Base-by-base conservation (phyloP, 2,888 invertebrate species). In the Criorhina ranunculi region DNA sequence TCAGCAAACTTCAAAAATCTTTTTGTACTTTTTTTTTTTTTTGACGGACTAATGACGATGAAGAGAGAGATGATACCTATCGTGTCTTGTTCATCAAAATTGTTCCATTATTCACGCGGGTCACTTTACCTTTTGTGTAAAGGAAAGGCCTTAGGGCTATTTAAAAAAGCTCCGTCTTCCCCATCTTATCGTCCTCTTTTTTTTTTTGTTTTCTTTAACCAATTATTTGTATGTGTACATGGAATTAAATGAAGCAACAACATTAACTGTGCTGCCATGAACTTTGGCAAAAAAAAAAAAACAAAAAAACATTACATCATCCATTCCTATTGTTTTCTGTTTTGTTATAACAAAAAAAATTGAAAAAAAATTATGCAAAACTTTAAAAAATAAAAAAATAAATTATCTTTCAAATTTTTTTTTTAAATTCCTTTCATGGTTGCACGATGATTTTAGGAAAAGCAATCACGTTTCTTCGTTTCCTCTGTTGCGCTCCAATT, bases 401-500 rank as follows among this genome's bases (percentile, higher is more conserved):
- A 24, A 42, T 12, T 59, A 37, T 59, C 12, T 64, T 33, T 44
- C 6, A 9, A 0, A 8, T 8, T 40, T 33, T n/a, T 46, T 49
- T 44, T 59, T 55, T 19, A 19, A 15, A 15, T 59, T 59, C 19
- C 40, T 42, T 66, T 40, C 11, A 46, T 64, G 35, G 35, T 19
- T 57, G 17, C 33, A 29, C 12, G 11, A 4, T n/a, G 42, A 66
- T 73, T 67, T 67, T 53, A 24, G 42, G 37, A 72, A 72, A 66
- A 66, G 8, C 29, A 73, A 73, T 79, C 79, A 81, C 81, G 76
- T 76, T 81, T 76, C 31, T 44, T 67, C 35, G 51, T 69, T 83
- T 79, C 69, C 79, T 70, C 67, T 44, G 49, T 59, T 76, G 79
- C 44, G 83, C 83, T 83, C 83, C 69, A 83, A 83, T 83, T 83